Evolutionary conservation across 2,797 vertebrate species (phyloP), one percentile per base, ranked within the genome.

Genomic region (Xenentodon cancila): DNA sequence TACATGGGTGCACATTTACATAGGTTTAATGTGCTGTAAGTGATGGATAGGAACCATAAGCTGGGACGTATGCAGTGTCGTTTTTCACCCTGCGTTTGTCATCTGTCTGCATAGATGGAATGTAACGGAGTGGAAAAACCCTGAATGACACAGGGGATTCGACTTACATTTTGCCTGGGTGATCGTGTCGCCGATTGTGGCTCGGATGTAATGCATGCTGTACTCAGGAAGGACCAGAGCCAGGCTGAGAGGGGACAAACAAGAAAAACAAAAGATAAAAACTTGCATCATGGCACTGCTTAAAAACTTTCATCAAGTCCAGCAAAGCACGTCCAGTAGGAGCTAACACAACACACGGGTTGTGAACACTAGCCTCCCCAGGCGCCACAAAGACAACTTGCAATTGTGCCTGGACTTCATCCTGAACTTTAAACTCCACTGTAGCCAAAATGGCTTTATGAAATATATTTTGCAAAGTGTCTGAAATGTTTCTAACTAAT

Each of bases 121-220:
- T 59, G 27, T 56, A 51, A 53, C 7, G 0, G 15, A 75, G 53
- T 52, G 59, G 52, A 67, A 63, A 71, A 73, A 18, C 7, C n/a
- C 47, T 34, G 18, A 80, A 59, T 1, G 43, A 34, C 9, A 32
- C 47, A 43, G 25, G 52, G 53, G 52, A 20, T 8, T 9, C 15
- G 21, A 96, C 97, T 97, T 95, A 99, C 97, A 97, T 94, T 85
- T 97, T 54, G 97, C 97, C 91, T 98, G 96, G 77, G 80, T 94
- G 89, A 97, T 95, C 43, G 94, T 93, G 90, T 99, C 97, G 53
- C 95, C 95, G 79, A 98, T 94, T 63, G 89, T 94, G 70, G 97
- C 95, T 77, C 92, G 94, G 89, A 99, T 97, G 91, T 98, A 98
- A 89, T 97, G 94, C 91, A 92, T 91, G 81, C 96, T 97, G 94